These are phyloP conservation scores for Pseudomyrmex gracilis DNA, from an alignment of 1,140 invertebrate species.

Conservation along the genomic window DNA sequence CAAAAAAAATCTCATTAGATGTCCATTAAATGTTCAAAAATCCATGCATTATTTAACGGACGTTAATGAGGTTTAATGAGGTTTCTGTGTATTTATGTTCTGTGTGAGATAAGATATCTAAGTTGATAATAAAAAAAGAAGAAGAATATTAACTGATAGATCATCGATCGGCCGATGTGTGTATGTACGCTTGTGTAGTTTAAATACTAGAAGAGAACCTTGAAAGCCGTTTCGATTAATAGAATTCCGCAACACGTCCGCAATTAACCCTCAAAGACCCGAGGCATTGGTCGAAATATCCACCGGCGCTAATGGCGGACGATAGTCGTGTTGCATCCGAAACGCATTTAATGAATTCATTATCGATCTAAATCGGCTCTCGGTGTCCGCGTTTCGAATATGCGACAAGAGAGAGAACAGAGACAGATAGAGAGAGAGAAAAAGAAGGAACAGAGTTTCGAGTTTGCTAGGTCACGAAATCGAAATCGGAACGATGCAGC, in stretches of 20 bases:
- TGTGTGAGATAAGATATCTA: conserved; percentile 17
- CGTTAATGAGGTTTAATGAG: no score
- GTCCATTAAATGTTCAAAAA: no score
- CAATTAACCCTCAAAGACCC: conserved; percentile 77
- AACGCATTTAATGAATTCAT: conserved; percentile 75
- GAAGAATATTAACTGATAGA: conserved; percentile 36
- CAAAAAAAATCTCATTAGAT: no score
- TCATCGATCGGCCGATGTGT: conserved; percentile 60
- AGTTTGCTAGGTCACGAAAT: not conserved
- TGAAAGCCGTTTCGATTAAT: conserved; percentile 76
- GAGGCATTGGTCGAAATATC: conserved; percentile 70
- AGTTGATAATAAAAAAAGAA: conserved; percentile 43
- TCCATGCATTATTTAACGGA: no score
- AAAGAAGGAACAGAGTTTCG: not conserved
- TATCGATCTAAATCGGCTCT: conserved; percentile 69
- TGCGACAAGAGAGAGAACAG: not conserved
- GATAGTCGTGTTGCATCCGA: conserved; percentile 70
- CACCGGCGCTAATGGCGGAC: conserved; percentile 68
- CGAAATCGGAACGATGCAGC: conserved; percentile 1
- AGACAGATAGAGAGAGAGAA: not conserved
- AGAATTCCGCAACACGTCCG: conserved; percentile 75
- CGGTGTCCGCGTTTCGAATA: not conserved
- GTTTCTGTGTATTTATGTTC: conserved; percentile 46
- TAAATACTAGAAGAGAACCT: conserved; percentile 72
- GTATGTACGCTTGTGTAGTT: conserved; percentile 55